phyloP scores from a whole-genome alignment of 2,113 vertebrate genomes.

The Peromyscus maniculatus region DNA sequence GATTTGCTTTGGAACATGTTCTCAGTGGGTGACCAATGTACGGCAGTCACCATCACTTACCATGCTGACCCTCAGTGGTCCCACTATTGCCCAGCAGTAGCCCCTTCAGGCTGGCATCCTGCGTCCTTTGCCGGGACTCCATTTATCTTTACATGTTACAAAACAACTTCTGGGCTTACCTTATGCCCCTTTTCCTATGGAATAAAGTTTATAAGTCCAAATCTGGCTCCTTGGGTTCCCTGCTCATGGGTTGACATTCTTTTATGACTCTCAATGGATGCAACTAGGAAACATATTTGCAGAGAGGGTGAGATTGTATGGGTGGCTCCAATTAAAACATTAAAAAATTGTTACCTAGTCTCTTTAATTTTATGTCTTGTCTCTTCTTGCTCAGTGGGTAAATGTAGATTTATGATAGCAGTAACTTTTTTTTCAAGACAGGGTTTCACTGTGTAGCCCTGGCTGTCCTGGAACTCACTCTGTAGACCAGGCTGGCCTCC shows the following conservation, averaged over 20 bases:
- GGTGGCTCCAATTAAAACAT: neutral
- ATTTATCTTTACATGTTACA: neutral
- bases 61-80: neutral
- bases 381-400: neutral
- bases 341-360: neutral
- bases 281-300: neutral
- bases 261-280: neutral
- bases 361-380: neutral
- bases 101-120: neutral
- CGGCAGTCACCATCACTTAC: neutral
- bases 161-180: neutral
- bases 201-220: neutral
- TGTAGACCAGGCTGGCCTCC: no score
- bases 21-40: neutral
- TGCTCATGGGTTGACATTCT: neutral
- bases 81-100: neutral
- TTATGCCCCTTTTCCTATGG: neutral
- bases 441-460: no score
- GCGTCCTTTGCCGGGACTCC: neutral
- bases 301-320: neutral
- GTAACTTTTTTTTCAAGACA: no score
- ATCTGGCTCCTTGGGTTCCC: neutral
- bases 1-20: neutral
- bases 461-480: no score
- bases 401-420: neutral